A percentile compares a stretch with the other conserved stretches of the same genome.
These are phyloP conservation scores for Pardosa pseudoannulata DNA, from an alignment of 2,888 invertebrate species.

Conservation along the genomic window DNA sequence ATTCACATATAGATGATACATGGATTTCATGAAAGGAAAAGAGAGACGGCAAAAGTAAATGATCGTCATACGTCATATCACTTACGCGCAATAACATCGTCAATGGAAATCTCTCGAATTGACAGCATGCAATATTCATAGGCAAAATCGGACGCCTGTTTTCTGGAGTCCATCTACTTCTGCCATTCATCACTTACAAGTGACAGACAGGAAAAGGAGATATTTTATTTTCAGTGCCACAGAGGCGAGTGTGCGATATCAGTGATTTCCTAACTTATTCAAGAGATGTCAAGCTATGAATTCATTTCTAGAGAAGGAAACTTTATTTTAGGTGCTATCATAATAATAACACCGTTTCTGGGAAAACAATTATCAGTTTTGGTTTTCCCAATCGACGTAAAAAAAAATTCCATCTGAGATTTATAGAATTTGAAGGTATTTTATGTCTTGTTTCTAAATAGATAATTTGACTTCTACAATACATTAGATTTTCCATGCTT, in stretches of 20 bases:
- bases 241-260: not conserved
- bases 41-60: not conserved
- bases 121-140: constrained; percentile 9
- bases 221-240: not conserved
- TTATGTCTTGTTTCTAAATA: too few species aligned
- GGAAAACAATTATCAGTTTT: too few species aligned
- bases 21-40: too few species aligned
- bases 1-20: too few species aligned
- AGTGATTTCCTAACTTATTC: not conserved
- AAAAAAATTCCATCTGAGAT: too few species aligned
- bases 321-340: not conserved
- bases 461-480: too few species aligned
- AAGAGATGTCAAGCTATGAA: not conserved
- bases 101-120: not conserved
- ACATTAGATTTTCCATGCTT: too few species aligned
- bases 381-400: too few species aligned
- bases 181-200: not conserved
- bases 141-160: not conserved
- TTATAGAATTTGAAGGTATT: too few species aligned
- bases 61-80: not conserved
- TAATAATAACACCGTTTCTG: too few species aligned
- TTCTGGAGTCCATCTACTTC: not conserved
- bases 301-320: not conserved
- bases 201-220: not conserved
- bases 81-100: not conserved